Base-by-base conservation (phyloP, 2,797 vertebrate species). In the Selene dorsalis region DNA sequence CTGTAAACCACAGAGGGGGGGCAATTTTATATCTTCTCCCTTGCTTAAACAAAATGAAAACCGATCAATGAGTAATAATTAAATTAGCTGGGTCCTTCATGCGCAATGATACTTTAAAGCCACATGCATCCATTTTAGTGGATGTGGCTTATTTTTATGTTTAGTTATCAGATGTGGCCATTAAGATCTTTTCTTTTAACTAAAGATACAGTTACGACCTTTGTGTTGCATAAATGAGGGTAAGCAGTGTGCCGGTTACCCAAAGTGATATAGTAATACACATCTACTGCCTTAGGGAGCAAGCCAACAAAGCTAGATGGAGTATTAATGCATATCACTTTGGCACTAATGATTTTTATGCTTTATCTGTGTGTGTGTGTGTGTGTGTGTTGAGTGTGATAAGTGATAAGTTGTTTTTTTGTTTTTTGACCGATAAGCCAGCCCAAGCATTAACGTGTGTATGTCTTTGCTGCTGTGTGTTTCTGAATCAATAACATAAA, bases 251-350 rank as follows among this genome's bases (percentile, higher is more conserved):
- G 98, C 97, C 96, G 95, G 96, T 97, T 99, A 96, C 96, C 97
- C 95, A 94, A 96, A 97, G 96, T 97, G 96, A 98, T 98, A 96
- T 95, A 96, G 94, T 96, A 97, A 97, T 97, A 97, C 97, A 98
- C 97, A 96, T 98, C 97, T 97, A 92, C 88, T 95, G 95, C 95
- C 95, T 83, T 94, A 95, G 92, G 96, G 92, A 94, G 95, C 90
- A 88, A 94, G 92, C 91, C 91, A 68, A 52, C 66, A 89, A 60
- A 94, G 95, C 93, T 96, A 96, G 95, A 97, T 96, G 96, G 96
- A 97, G 96, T 97, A 97, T 97, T 97, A 95, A 88, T 93, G 93
- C 93, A 95, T 97, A 97, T 98, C 97, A 97, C 96, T 98, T 96
- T 90, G 93, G 95, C 90, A 88, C 93, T 95, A 84, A 91, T 88